These are phyloP conservation scores for Deilephila porcellus DNA, from an alignment of 2,888 invertebrate species.

Conservation along the genomic window DNA sequence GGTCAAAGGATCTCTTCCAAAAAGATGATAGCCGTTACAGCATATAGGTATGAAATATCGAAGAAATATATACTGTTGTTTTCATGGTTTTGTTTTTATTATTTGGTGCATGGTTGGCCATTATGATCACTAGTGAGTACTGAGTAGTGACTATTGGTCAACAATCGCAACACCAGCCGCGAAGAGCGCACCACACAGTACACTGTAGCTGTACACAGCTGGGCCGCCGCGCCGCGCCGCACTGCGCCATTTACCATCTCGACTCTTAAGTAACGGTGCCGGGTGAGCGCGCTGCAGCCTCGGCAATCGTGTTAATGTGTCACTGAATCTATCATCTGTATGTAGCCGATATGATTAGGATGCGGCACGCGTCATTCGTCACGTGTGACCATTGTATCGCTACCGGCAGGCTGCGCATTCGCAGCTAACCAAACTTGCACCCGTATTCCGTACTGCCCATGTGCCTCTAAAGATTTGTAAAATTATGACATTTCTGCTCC, in stretches of 20 bases:
- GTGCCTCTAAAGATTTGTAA: too few species aligned
- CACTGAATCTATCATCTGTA: not conserved
- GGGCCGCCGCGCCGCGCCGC: constrained; percentile 13
- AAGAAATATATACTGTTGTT: too few species aligned
- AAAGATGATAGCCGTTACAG: too few species aligned
- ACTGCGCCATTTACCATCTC: not conserved
- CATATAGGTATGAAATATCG: too few species aligned
- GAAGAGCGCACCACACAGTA: too few species aligned
- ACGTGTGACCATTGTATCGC: not conserved
- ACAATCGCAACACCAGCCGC: too few species aligned
- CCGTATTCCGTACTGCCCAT: too few species aligned
- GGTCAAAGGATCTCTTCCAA: too few species aligned
- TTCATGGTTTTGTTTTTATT: too few species aligned
- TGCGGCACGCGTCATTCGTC: constrained; percentile 3
- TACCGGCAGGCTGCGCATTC: not conserved
- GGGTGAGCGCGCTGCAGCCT: not conserved
- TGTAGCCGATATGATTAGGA: not conserved
- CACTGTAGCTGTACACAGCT: not conserved
- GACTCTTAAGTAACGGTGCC: not conserved
- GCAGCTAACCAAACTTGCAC: not conserved
- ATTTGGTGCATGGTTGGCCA: too few species aligned
- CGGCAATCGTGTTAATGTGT: constrained; percentile 5
- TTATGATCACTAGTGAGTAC: too few species aligned
- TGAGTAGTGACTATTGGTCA: too few species aligned
- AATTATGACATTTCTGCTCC: not conserved